A percentile compares a stretch with the other conserved stretches of the same genome.
Evolutionary conservation across 2,113 vertebrate species (phyloP).

Genomic region (Benitochromis conjunctus): DNA sequence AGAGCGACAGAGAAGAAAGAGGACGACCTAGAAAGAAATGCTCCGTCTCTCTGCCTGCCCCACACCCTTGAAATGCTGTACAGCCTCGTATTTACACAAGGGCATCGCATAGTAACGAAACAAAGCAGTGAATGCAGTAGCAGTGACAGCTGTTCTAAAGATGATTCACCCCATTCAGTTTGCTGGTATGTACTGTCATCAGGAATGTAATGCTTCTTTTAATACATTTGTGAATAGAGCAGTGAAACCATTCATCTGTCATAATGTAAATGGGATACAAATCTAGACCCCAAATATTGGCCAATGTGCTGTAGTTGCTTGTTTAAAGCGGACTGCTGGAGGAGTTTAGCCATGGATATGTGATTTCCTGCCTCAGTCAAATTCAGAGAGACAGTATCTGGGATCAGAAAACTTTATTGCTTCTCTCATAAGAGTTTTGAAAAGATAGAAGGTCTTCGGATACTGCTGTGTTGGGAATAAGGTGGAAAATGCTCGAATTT

Average conservation of each 20-base stretch:
- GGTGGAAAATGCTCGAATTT: not conserved
- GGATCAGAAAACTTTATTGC: slow-evolving; percentile 13
- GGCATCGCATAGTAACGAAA: not conserved
- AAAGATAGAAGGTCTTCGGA: not conserved
- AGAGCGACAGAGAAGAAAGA: not conserved
- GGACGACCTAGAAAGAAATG: not conserved
- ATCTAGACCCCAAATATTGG: not conserved
- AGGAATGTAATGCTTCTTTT: not conserved
- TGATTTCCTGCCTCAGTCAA: slow-evolving; percentile 13
- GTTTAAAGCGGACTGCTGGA: not conserved
- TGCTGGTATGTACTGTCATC: not conserved
- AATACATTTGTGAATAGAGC: not conserved
- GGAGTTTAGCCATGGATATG: not conserved
- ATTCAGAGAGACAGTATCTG: slow-evolving; percentile 1
- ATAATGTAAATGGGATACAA: not conserved
- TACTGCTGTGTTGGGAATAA: not conserved
- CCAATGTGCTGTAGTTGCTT: not conserved
- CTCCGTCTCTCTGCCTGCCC: not conserved
- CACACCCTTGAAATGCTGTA: not conserved
- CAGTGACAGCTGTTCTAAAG: not conserved
- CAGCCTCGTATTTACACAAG: not conserved
- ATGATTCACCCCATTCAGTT: not conserved
- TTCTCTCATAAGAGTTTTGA: not conserved
- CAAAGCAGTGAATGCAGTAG: not conserved
- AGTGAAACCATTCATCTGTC: not conserved